Evolutionary conservation across 2,888 invertebrate genomes (phyloP), one percentile per base, ranked within the genome.

Genomic region (Hedya salicella): DNA sequence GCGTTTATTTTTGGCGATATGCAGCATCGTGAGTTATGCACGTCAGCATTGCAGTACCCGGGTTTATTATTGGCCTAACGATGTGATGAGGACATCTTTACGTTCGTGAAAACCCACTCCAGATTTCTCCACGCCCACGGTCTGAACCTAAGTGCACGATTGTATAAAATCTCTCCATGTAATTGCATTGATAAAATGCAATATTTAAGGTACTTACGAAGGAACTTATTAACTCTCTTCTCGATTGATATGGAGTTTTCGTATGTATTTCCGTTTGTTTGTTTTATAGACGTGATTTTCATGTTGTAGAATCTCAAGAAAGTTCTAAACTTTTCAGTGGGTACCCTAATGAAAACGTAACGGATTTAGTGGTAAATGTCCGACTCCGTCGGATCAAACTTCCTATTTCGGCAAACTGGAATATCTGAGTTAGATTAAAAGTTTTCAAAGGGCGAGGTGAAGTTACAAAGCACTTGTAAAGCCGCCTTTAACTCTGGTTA

Each of bases 1-100:
- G 68, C 68, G 71, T 72, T 78, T 83, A 82, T 80, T 84, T 81
- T 80, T 70, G 68, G 71, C 74, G 80, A 76, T 79, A 77, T 83
- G 82, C 83, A 83, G 76, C 59, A 16, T 52, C 53, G 40, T 57
- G 62, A 62, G 52, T 64, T 63, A 65, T 67, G 53, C 66, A 56
- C 48, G 54, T 49, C 56, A 36, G 52, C 53, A 46, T 32, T 66
- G 66, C 66, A 61, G 54, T 17, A 36, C 57, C 13, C 39, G 44
- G n/a, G 44, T 49, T 25, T 68, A 68, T 65, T 50, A 61, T 60
- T 54, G 60, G 32, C 59, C 19, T 21, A 52, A 48, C 40, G 39
- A 56, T 19, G 48, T 19, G 49, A 25, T 60, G 68, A 54, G 40
- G 49, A 44, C 50, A 25, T 19, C 19, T 48, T 48, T 48, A 30